Conservation (phyloP, 2,888 invertebrate genomes). For the Zhengitettix transpicula region DNA sequence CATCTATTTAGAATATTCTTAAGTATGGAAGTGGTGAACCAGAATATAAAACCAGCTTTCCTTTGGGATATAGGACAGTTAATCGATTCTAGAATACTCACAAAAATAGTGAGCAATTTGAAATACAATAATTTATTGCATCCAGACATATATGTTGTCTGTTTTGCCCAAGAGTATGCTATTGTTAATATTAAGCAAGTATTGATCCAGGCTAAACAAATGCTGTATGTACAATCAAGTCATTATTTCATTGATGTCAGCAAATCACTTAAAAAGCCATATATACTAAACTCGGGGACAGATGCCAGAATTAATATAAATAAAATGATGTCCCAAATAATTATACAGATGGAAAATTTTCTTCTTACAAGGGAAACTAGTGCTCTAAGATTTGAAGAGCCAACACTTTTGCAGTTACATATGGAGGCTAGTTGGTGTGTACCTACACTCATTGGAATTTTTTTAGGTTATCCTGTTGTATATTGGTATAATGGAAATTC, state of each 20-base stretch:
- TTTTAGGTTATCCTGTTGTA: constrained; percentile 22
- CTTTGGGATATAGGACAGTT: constrained; percentile 16
- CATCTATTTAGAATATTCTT: constrained; percentile 4
- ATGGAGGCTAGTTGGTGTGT: constrained; percentile 17
- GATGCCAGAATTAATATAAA: background rate
- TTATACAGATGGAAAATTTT: background rate
- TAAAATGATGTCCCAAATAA: background rate
- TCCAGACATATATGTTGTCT: constrained; percentile 12
- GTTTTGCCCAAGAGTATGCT: constrained; percentile 1
- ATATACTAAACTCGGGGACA: background rate
- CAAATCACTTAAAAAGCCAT: constrained; percentile 8
- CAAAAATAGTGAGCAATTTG: constrained; percentile 12
- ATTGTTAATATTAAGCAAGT: constrained; percentile 1
- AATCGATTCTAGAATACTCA: background rate
- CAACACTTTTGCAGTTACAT: background rate
- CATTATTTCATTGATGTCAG: constrained; percentile 13
- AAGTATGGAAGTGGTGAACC: constrained; percentile 15
- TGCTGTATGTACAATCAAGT: background rate
- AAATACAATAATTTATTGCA: constrained; percentile 12
- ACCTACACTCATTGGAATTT: constrained; percentile 19
- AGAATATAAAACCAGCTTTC: constrained; percentile 18
- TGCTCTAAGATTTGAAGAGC: background rate
- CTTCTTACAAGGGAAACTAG: background rate
- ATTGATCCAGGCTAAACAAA: background rate
- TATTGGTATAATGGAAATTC: constrained; percentile 17